Percentiles rank a stretch among this genome's conserved stretches.
Evolutionary conservation across 1,140 invertebrate species (phyloP).

Genomic region (Plodia interpunctella): DNA sequence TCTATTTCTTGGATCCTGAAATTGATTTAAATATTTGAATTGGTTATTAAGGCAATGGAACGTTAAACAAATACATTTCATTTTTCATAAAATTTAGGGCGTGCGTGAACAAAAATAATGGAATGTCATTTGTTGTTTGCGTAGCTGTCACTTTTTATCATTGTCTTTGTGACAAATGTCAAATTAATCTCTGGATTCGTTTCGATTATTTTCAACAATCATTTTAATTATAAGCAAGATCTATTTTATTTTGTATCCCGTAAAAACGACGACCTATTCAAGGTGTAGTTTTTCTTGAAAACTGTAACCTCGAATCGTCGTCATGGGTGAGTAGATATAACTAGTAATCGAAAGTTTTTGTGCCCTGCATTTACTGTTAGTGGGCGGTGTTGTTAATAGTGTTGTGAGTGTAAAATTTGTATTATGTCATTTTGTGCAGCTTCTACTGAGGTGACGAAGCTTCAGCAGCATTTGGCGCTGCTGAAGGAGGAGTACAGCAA

Average conservation of each 20-base stretch:
- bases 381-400: slow-evolving; percentile 60
- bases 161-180: too few relatives aligned
- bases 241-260: neutral
- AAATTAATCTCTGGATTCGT: slow-evolving; percentile 19
- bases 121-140: too few relatives aligned
- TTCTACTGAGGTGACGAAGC: slow-evolving; percentile 82
- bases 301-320: slow-evolving; percentile 20
- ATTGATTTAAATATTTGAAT: too few relatives aligned
- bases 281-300: slow-evolving; percentile 15
- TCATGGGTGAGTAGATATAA: slow-evolving; percentile 58
- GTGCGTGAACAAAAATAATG: too few relatives aligned
- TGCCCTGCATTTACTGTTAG: slow-evolving; percentile 31
- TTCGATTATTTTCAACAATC: neutral
- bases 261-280: slow-evolving; percentile 9
- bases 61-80: too few relatives aligned
- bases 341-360: slow-evolving; percentile 17
- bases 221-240: neutral
- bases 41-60: too few relatives aligned
- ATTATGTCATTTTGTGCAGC: slow-evolving; percentile 53
- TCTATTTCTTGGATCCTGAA: too few relatives aligned
- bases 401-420: slow-evolving; percentile 23
- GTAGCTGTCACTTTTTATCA: too few relatives aligned
- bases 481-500: slow-evolving; percentile 95
- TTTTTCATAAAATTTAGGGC: too few relatives aligned
- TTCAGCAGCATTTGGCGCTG: slow-evolving; percentile 91